Percentiles rank a stretch among this genome's conserved stretches.
These are phyloP conservation scores for Podabrus alpinus DNA, from an alignment of 2,888 invertebrate species.

Conservation along the genomic window DNA sequence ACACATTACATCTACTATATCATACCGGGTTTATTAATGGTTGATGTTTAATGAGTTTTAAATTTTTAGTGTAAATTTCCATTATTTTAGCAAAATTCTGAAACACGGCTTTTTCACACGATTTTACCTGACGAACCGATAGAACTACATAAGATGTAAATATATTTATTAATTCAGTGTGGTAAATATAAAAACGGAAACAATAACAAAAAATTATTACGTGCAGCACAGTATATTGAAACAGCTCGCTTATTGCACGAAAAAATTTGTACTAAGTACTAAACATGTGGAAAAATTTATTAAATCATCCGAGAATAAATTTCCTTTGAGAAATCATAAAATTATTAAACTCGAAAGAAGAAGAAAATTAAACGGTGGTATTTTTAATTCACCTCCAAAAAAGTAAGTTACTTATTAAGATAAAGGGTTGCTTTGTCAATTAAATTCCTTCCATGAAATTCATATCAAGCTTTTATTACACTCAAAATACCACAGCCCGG, in stretches of 20 bases:
- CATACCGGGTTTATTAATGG: constrained; percentile 7
- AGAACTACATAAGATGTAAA: neutral
- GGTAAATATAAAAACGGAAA: neutral
- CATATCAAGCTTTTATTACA: constrained; percentile 3
- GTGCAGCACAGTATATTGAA: too few relatives aligned
- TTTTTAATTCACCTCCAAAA: neutral
- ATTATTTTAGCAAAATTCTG: neutral
- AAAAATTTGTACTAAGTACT: too few relatives aligned
- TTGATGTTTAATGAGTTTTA: constrained; percentile 11
- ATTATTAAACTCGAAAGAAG: neutral
- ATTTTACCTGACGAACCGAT: neutral
- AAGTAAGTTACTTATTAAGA: neutral
- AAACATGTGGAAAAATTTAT: neutral
- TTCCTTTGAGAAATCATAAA: neutral
- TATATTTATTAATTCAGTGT: constrained; percentile 8
- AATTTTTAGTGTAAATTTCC: neutral
- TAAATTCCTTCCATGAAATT: constrained; percentile 1
- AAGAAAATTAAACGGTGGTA: neutral
- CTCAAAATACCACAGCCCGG: constrained; percentile 3
- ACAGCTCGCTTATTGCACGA: too few relatives aligned
- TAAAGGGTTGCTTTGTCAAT: neutral
- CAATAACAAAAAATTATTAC: neutral
- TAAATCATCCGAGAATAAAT: neutral
- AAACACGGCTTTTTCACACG: neutral
- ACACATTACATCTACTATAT: constrained; percentile 11